Conservation (phyloP, 2,888 invertebrate species). For the Amaurobius ferox region DNA sequence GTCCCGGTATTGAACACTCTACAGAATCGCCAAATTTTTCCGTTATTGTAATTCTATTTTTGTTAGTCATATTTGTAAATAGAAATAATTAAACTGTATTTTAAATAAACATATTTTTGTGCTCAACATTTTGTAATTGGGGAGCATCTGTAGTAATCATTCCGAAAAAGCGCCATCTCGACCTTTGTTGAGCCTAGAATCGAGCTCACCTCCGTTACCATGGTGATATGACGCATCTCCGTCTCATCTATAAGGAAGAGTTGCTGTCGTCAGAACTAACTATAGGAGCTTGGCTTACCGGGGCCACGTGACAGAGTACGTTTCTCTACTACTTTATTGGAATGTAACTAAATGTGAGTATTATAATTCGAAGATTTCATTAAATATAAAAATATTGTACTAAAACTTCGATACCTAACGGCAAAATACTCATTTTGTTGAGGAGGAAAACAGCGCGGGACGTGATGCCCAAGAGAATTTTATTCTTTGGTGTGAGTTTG, state of each 20-base stretch:
- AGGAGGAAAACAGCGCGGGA: no score
- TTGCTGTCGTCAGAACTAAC: slow-evolving; percentile 58
- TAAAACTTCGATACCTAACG: no score
- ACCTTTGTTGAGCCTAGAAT: slow-evolving; percentile 42
- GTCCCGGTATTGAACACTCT: no score
- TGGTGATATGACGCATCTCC: slow-evolving; percentile 72
- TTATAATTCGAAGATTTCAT: background rate
- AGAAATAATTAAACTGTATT: no score
- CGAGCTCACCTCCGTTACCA: slow-evolving; percentile 66
- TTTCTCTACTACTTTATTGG: background rate
- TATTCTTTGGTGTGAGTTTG: no score
- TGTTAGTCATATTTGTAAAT: no score
- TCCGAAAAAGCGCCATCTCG: slow-evolving; percentile 64
- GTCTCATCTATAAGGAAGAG: slow-evolving; percentile 33
- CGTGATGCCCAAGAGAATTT: no score
- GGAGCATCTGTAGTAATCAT: slow-evolving; percentile 29
- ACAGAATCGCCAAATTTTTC: no score
- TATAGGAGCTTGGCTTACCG: slow-evolving; percentile 12
- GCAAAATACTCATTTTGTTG: no score
- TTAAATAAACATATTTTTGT: no score
- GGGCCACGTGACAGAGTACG: slow-evolving; percentile 49
- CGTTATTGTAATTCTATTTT: no score
- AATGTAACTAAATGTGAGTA: background rate
- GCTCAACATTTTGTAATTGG: background rate
- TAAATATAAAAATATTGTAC: no score